Evolutionary conservation across 2,113 vertebrate genomes (phyloP), one percentile per base, ranked within the genome.

Genomic region (Tychaedon coryphoeus): DNA sequence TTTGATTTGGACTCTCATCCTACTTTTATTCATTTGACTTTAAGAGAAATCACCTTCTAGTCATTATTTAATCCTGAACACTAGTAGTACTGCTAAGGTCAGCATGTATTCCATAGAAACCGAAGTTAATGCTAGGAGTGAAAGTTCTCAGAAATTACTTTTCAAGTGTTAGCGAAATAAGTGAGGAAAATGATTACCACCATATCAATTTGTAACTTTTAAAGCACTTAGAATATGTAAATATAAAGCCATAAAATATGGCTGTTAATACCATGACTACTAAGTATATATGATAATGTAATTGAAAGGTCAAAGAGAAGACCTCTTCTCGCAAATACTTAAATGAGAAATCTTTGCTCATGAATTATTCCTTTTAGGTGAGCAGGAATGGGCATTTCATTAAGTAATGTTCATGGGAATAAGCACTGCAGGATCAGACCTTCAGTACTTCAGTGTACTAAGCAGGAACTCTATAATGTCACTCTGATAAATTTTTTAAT

Each of bases 301-400:
- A 60, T 56, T 77, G 70, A 69, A 95, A 95, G 57, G 86, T 92
- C 62, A 88, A 73, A 96, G 79, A 92, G 66, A 78, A 72, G n/a
- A 81, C 76, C 34, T 92, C 24, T 33, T 53, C 43, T 60, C 86
- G 47, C 81, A 94, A 91, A 95, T 83, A 82, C 79, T 76, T 69
- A 62, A 29, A 47, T 50, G 54, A 86, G 65, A 82, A 75, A 85
- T 70, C 36, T 80, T 76, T 85, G 58, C 58, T 92, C 33, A 53
- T 74, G 36, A 77, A 84, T 87, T 78, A 53, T 47, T 93, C 43
- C 62, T 83, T 66, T 72, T 58, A 78, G 45, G 70, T 75, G 72
- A 86, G 57, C 20, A 84, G 72, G 25, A 92, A 62, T 43, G 43
- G 65, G 7, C n/a, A 87, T 78, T 89, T 88, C 66, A 70, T 90